Conservation (phyloP, 2,888 invertebrate genomes). For the Halictus quadricinctus region DNA sequence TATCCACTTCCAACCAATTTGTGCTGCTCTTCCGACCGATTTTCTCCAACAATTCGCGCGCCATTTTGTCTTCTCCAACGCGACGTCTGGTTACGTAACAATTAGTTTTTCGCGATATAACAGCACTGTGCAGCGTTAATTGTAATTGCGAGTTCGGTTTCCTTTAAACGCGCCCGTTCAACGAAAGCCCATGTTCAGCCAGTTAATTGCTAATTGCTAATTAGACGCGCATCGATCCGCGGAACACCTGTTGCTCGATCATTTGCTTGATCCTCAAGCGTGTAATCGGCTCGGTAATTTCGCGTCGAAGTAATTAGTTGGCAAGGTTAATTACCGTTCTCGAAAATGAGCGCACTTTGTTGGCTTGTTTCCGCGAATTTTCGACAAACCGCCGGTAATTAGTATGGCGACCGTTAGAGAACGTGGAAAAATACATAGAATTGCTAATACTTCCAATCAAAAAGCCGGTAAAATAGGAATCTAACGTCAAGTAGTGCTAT, state of each 20-base stretch:
- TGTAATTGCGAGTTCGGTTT: background rate
- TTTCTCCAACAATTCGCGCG: background rate
- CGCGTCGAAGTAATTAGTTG: conserved; percentile 3
- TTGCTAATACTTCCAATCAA: no score
- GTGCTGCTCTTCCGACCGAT: background rate
- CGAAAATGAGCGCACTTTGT: background rate
- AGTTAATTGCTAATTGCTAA: background rate
- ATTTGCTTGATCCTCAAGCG: background rate
- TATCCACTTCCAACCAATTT: background rate
- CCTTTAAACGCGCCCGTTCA: background rate
- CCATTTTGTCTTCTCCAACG: background rate
- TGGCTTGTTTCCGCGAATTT: background rate
- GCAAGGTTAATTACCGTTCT: background rate
- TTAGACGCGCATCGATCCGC: background rate
- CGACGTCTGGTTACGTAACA: conserved; percentile 3
- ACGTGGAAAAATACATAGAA: background rate
- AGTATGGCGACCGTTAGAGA: background rate
- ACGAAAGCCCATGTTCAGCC: background rate
- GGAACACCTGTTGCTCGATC: background rate
- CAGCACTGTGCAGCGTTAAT: background rate
- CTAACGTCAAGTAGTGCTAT: background rate
- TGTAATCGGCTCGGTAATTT: conserved; percentile 3
- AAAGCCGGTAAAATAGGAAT: background rate
- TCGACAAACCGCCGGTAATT: background rate
- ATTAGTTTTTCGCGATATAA: background rate